These are phyloP conservation scores for Clanis bilineata DNA, from an alignment of 2,888 invertebrate genomes.

Conservation along the genomic window DNA sequence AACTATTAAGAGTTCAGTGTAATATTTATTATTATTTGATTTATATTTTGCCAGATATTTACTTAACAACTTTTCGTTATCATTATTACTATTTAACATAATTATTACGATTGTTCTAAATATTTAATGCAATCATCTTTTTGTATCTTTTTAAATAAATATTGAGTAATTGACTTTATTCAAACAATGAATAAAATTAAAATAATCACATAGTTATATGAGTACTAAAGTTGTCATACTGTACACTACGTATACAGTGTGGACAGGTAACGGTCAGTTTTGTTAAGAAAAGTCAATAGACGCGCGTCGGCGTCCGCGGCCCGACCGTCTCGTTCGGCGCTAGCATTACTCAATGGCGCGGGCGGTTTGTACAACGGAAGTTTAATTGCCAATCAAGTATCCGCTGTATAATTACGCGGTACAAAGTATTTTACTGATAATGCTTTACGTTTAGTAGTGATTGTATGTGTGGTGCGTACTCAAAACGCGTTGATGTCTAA, in stretches of 20 bases:
- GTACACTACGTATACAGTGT: background rate
- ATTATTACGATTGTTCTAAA: no score
- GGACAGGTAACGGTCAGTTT: conserved; percentile 55
- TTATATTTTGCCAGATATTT: no score
- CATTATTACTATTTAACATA: no score
- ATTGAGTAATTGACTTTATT: no score
- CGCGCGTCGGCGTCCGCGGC: conserved; percentile 19
- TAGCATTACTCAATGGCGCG: conserved; percentile 25
- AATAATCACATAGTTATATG: no score
- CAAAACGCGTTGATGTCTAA: conserved; percentile 13
- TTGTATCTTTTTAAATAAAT: no score
- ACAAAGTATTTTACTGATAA: conserved; percentile 16
- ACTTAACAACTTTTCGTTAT: no score
- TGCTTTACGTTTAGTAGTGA: background rate
- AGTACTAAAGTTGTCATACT: conserved; percentile 10
- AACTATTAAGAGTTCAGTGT: no score
- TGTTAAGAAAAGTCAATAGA: conserved; percentile 51
- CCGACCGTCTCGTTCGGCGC: conserved; percentile 25
- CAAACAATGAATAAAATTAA: no score
- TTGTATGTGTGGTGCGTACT: background rate
- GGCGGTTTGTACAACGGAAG: conserved; percentile 27
- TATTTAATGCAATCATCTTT: no score
- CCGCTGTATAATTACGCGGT: conserved; percentile 21
- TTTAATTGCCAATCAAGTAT: conserved; percentile 28
- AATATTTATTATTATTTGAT: no score